phyloP scores from a whole-genome alignment of 2,113 vertebrate genomes.

The Antidorcas marsupialis region DNA sequence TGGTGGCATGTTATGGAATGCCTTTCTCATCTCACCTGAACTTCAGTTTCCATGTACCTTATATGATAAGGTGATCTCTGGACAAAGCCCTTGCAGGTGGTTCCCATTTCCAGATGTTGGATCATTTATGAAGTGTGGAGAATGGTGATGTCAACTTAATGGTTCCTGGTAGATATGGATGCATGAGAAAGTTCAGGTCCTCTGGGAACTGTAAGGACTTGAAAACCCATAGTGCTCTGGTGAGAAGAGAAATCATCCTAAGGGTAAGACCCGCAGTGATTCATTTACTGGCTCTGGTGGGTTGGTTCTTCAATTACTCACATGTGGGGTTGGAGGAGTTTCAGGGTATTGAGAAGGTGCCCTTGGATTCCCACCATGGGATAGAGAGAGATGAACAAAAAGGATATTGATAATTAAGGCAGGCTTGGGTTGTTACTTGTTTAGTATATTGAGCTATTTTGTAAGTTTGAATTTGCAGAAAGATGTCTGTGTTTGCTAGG shows the following conservation, averaged over 20 bases:
- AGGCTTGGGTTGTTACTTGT: neutral
- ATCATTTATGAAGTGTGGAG: conserved; percentile 51
- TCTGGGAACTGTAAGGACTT: neutral
- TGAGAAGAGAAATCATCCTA: conserved; percentile 20
- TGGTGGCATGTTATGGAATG: conserved; percentile 3
- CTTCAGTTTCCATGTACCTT: neutral
- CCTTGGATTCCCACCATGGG: neutral
- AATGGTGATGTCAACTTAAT: conserved; percentile 62
- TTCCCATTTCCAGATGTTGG: conserved; percentile 58
- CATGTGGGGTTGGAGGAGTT: neutral
- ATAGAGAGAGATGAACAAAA: neutral
- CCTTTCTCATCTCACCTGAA: conserved; percentile 31
- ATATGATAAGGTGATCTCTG: neutral
- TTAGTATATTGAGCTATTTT: neutral
- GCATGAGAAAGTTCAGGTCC: conserved; percentile 57
- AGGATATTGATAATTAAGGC: neutral
- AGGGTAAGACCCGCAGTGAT: neutral
- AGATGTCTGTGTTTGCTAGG: neutral
- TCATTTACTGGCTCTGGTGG: neutral
- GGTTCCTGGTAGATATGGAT: conserved; percentile 52
- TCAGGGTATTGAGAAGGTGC: neutral
- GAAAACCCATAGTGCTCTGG: conserved; percentile 47
- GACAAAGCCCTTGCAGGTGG: conserved; percentile 27
- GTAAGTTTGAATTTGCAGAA: neutral
- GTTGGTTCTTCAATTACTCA: neutral